Evolutionary conservation across 1,140 invertebrate genomes (phyloP).

Genomic region (Goniozus legneri): DNA sequence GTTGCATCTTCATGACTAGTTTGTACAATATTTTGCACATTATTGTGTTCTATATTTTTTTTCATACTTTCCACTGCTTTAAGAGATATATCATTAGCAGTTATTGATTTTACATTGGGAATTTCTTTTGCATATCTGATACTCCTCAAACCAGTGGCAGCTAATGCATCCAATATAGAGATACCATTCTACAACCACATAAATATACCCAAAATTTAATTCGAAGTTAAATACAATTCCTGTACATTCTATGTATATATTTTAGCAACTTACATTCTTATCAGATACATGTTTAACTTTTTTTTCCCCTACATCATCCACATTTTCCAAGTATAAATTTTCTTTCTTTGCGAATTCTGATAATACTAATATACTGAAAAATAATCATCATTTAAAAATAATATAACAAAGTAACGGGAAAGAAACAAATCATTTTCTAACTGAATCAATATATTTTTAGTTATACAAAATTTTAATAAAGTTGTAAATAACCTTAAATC

Average conservation of each 20-base stretch:
- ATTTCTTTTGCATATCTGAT: conserved; percentile 96
- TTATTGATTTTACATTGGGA: conserved; percentile 72
- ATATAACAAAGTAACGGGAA: too few species aligned
- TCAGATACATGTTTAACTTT: conserved; percentile 20
- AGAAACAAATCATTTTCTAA: too few species aligned
- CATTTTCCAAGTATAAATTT: conserved; percentile 14
- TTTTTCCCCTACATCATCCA: conserved; percentile 21
- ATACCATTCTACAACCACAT: conserved; percentile 56
- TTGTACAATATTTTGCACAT: conserved; percentile 70
- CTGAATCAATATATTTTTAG: conserved; percentile 3
- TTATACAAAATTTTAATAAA: conserved; percentile 2
- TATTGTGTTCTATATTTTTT: conserved; percentile 77
- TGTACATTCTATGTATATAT: background rate
- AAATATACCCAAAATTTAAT: too few species aligned
- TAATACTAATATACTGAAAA: conserved; percentile 49
- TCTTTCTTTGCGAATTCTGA: conserved; percentile 43
- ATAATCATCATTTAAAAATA: conserved; percentile 16
- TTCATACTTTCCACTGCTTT: conserved; percentile 84
- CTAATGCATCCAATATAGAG: conserved; percentile 86
- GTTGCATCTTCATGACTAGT: conserved; percentile 78
- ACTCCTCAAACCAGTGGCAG: conserved; percentile 91
- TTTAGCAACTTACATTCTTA: conserved; percentile 10
- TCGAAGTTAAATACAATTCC: background rate
- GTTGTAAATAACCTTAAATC: conserved; percentile 74
- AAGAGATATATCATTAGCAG: conserved; percentile 93